phyloP scores from a whole-genome alignment of 2,888 invertebrate species.

The Microplitis deprimator region DNA sequence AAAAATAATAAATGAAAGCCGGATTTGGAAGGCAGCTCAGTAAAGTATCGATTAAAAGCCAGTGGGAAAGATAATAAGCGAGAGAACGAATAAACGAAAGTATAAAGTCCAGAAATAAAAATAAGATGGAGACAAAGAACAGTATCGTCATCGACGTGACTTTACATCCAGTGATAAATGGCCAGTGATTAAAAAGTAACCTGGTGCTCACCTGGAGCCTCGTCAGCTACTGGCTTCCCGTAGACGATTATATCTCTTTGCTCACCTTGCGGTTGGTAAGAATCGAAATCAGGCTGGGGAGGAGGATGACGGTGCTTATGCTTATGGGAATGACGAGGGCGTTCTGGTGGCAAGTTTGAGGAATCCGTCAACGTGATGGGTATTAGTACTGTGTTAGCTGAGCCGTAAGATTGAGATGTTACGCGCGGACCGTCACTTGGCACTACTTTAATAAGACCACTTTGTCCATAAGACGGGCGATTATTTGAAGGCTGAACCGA shows the following conservation, averaged over 20 bases:
- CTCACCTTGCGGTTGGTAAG: constrained; percentile 37
- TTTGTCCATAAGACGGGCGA: background rate
- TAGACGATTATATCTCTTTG: constrained; percentile 57
- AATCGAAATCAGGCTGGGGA: constrained; percentile 42
- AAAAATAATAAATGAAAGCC: background rate
- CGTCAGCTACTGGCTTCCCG: constrained; percentile 48
- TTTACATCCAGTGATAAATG: background rate
- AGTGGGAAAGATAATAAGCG: background rate
- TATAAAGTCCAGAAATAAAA: constrained; percentile 7
- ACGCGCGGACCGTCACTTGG: constrained; percentile 25
- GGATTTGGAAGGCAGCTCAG: background rate
- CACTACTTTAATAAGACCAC: background rate
- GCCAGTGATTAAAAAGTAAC: background rate
- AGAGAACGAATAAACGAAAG: constrained; percentile 1
- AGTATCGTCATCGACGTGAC: background rate
- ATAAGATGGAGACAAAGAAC: background rate
- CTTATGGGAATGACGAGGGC: constrained; percentile 37
- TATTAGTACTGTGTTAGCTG: constrained; percentile 33
- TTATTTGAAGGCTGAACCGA: background rate
- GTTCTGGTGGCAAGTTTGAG: constrained; percentile 30
- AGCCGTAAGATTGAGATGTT: constrained; percentile 15
- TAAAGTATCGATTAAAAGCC: background rate
- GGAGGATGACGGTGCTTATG: constrained; percentile 38
- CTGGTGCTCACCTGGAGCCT: constrained; percentile 50
- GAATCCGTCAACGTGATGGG: constrained; percentile 45